phyloP scores from a whole-genome alignment of 2,797 vertebrate species.

The Eulemur albifrons region DNA sequence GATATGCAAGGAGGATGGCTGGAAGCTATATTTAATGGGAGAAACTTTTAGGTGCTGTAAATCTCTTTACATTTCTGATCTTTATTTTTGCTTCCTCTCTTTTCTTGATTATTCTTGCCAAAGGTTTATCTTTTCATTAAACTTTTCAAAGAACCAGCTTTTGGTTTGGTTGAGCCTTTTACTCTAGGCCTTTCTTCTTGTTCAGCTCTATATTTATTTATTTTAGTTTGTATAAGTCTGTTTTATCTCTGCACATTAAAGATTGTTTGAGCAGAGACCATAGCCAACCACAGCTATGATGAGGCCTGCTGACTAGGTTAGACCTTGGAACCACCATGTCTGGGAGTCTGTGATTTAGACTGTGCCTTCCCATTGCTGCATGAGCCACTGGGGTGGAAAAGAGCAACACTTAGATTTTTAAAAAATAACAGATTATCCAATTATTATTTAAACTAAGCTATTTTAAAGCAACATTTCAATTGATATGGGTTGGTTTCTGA shows the following conservation, averaged over 20 bases:
- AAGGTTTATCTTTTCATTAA: slow-evolving; percentile 67
- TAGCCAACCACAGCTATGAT: slow-evolving; percentile 53
- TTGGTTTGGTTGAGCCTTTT: slow-evolving; percentile 56
- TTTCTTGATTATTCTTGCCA: slow-evolving; percentile 42
- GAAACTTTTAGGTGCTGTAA: not conserved
- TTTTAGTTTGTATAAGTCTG: slow-evolving; percentile 56
- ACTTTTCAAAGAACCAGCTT: slow-evolving; percentile 54
- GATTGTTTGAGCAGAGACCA: slow-evolving; percentile 36
- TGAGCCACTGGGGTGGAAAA: not conserved
- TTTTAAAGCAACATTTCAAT: slow-evolving; percentile 26
- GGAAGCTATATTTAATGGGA: not conserved
- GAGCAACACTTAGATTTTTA: not conserved
- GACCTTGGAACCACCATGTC: slow-evolving; percentile 29
- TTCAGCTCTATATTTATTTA: slow-evolving; percentile 59
- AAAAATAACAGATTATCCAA: not conserved
- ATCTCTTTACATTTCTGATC: slow-evolving; percentile 27
- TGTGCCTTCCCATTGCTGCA: not conserved
- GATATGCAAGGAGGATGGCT: not conserved
- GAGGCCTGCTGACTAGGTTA: slow-evolving; percentile 36
- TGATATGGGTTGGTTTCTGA: slow-evolving; percentile 23
- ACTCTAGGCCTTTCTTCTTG: slow-evolving; percentile 55
- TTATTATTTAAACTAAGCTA: slow-evolving; percentile 31
- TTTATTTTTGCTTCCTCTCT: slow-evolving; percentile 16
- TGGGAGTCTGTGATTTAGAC: not conserved
- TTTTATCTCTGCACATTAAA: slow-evolving; percentile 54